These are phyloP conservation scores for Pelecanus crispus DNA, from an alignment of 2,113 vertebrate genomes.

Conservation along the genomic window DNA sequence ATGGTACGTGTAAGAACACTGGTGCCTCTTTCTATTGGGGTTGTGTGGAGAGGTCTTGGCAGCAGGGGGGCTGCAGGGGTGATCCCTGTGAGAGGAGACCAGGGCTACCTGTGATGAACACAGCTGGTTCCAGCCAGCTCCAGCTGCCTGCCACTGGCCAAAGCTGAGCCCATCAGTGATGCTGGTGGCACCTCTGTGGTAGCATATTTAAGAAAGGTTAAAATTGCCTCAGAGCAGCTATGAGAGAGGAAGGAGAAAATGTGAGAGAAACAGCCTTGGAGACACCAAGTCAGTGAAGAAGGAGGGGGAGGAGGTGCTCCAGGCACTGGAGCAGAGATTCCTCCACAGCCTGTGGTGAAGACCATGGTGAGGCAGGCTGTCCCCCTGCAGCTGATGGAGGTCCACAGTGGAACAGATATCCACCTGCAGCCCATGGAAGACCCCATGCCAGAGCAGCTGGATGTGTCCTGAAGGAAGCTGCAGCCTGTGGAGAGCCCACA, in stretches of 20 bases:
- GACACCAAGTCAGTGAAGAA: background rate
- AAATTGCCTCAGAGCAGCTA: background rate
- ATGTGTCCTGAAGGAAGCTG: background rate
- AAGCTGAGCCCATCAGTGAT: background rate
- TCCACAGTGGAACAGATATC: too few species aligned
- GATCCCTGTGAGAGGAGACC: background rate
- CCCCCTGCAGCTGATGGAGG: background rate
- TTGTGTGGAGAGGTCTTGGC: background rate
- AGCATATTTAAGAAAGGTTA: background rate
- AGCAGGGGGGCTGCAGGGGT: background rate
- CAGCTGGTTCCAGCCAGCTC: background rate
- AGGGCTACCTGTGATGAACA: rapidly evolving
- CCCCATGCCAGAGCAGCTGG: background rate
- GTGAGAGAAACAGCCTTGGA: background rate
- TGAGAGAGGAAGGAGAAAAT: background rate
- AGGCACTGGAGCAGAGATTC: background rate
- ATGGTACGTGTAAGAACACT: background rate
- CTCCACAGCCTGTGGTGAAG: background rate
- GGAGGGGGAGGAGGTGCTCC: background rate
- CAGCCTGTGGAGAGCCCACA: rapidly evolving
- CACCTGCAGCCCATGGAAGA: background rate
- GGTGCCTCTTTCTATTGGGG: too few species aligned
- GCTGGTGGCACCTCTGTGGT: background rate
- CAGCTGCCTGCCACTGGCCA: background rate
- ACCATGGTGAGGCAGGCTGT: background rate